Base-by-base conservation (phyloP, 1,140 invertebrate species). In the Phthorimaea operculella region DNA sequence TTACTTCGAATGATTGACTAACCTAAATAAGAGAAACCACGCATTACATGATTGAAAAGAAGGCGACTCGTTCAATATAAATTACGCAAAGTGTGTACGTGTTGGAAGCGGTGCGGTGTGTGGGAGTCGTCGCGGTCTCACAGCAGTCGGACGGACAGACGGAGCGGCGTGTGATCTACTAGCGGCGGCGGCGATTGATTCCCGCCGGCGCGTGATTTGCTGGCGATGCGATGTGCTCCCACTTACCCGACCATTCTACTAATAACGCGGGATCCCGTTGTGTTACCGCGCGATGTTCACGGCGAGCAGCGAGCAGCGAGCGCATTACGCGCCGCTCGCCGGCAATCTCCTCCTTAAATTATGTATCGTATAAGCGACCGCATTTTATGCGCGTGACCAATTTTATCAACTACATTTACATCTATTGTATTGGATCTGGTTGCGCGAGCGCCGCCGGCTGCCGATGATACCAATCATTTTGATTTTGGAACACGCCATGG, bases 331-430 rank as follows among this genome's bases (percentile, higher is more conserved):
- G 42, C 42, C n/a, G n/a, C n/a, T n/a, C n/a, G n/a, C n/a, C 42
- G 44, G 44, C 15, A 15, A 17, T 47, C 16, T 17, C 4, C 44
- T 15, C 44, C 44, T 47, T 16, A 47, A 47, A 47, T 47, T 47
- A 47, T 17, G n/a, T 17, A 16, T 15, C 44, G 44, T 47, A 16
- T 47, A 15, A 47, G 44, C 44, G 44, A 47, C 44, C 44, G 44
- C 44, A 17, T 17, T 47, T 47, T 47, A 47, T 47, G 44, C 44
- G 16, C 44, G 44, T 47, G 44, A 47, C 44, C 44, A 47, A 47
- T 47, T 47, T 47, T 16, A 16, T 47, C 44, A 16, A 16, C 44
- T 47, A n/a, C 44, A 47, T 47, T 47, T 47, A 47, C 44, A 47
- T 47, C 44, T 47, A 47, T 39, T 39, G 36, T 39, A 39, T 39